Base-by-base conservation (phyloP, 2,888 invertebrate species). In the Theretra japonica region DNA sequence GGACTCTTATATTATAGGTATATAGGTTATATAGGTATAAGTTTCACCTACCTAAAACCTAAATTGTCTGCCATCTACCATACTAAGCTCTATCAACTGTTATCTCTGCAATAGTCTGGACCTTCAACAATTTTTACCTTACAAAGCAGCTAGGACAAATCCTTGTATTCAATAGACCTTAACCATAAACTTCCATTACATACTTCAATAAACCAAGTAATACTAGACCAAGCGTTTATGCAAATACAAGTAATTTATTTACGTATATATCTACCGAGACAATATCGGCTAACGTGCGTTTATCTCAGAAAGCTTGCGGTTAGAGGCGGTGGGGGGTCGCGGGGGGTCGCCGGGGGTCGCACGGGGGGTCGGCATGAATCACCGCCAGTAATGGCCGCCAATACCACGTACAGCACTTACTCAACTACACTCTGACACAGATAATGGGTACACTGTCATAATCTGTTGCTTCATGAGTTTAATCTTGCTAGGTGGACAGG, bases 391-490 rank as follows among this genome's bases (percentile, higher is more conserved):
- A 94, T 93, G 93, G 93, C 90, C 89, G 91, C 69, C 92, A 94
- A 93, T 94, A 94, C 93, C 94, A 94, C 94, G 94, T 94, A 94
- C 89, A 92, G 94, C 93, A 94, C 92, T 94, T 94, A 94, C 94
- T 94, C 94, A 94, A 92, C 93, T 93, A 92, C 91, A 90, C 92
- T 90, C 88, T 90, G 90, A 91, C 92, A 92, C 91, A 93, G 93
- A 93, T 93, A 93, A 91, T 90, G 85, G 83, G 79, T 87, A 90
- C 90, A 92, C 92, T 89, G 90, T 83, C 85, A 59, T 60, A 53
- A 48, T 56, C 41, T 21, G 68, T 65, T 65, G 65, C 65, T 65
- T 65, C 65, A 65, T 65, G 65, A 48, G 65, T 65, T 65, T 65
- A 65, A 65, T 65, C 65, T 48, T 23, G 65, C 65, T 41, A 48